These are phyloP conservation scores for Neomicropteryx cornuta DNA, from an alignment of 1,140 invertebrate genomes.

Conservation along the genomic window DNA sequence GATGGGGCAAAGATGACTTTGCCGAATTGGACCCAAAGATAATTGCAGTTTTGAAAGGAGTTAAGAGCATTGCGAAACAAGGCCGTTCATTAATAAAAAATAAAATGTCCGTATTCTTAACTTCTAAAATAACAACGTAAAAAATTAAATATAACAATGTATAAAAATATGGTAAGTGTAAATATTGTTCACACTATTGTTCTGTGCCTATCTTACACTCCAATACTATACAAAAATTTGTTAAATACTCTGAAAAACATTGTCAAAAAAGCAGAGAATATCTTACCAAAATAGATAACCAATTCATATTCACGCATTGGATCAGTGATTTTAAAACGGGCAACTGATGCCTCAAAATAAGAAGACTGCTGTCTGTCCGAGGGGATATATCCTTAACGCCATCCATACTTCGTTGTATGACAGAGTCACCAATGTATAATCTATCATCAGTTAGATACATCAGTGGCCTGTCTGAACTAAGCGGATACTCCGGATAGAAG, in stretches of 20 bases:
- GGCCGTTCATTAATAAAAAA: no score
- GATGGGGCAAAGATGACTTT: no score
- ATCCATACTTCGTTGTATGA: constrained; percentile 31
- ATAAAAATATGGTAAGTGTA: no score
- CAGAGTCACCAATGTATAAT: constrained; percentile 48
- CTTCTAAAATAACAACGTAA: no score
- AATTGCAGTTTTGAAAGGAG: no score
- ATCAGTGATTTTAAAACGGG: constrained; percentile 59
- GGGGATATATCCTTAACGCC: constrained; percentile 28
- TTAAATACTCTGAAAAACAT: not conserved
- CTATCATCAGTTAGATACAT: constrained; percentile 39
- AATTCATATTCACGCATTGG: constrained; percentile 80
- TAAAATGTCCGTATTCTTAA: no score
- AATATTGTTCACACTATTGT: no score
- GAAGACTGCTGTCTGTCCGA: constrained; percentile 33
- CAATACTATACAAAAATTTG: no score
- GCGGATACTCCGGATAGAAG: constrained; percentile 42
- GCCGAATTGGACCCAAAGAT: no score
- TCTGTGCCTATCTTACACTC: no score
- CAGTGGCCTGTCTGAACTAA: constrained; percentile 32
- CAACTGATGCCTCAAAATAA: constrained; percentile 57
- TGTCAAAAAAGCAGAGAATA: not conserved
- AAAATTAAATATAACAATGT: no score
- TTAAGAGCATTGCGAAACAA: no score
- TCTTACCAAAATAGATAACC: constrained; percentile 81